These are phyloP conservation scores for Aeoliscus strigatus DNA, from an alignment of 2,797 vertebrate genomes.

Conservation along the genomic window DNA sequence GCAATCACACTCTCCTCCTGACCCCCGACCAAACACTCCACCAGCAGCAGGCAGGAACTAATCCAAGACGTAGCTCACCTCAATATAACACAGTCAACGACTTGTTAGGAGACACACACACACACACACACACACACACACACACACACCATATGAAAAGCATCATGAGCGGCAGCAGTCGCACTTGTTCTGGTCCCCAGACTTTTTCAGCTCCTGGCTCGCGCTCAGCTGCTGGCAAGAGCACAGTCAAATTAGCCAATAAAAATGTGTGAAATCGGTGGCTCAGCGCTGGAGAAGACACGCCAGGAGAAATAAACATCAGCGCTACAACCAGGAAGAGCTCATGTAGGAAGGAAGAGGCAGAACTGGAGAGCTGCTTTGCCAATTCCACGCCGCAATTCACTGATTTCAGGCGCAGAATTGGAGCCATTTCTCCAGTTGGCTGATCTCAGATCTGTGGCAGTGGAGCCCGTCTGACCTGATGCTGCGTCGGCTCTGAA, in stretches of 20 bases:
- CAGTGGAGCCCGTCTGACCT: slow-evolving; percentile 55
- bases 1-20: slow-evolving; percentile 39
- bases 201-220: slow-evolving; percentile 60
- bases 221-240: slow-evolving; percentile 70
- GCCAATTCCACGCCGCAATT: slow-evolving; percentile 41
- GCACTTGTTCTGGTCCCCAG: slow-evolving; percentile 44
- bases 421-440: slow-evolving; percentile 34
- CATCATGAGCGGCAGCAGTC: slow-evolving; percentile 26
- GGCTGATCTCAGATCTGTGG: slow-evolving; percentile 27
- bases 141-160: slow-evolving; percentile 22
- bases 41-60: slow-evolving; percentile 44
- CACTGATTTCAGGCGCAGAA: slow-evolving; percentile 44
- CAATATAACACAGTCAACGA: slow-evolving; percentile 39
- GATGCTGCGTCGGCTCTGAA: slow-evolving; percentile 67
- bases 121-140: no score
- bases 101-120: slow-evolving; percentile 49
- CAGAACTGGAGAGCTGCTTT: slow-evolving; percentile 44
- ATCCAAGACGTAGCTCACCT: slow-evolving; percentile 26
- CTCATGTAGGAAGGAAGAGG: slow-evolving; percentile 50
- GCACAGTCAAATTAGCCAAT: slow-evolving; percentile 78
- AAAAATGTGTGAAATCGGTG: slow-evolving; percentile 78
- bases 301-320: slow-evolving; percentile 79
- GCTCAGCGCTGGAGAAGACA: slow-evolving; percentile 61
- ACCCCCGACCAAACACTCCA: slow-evolving; percentile 45
- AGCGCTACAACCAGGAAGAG: slow-evolving; percentile 60